Base-by-base conservation (phyloP, 2,888 invertebrate species). In the Bellardia pandia region DNA sequence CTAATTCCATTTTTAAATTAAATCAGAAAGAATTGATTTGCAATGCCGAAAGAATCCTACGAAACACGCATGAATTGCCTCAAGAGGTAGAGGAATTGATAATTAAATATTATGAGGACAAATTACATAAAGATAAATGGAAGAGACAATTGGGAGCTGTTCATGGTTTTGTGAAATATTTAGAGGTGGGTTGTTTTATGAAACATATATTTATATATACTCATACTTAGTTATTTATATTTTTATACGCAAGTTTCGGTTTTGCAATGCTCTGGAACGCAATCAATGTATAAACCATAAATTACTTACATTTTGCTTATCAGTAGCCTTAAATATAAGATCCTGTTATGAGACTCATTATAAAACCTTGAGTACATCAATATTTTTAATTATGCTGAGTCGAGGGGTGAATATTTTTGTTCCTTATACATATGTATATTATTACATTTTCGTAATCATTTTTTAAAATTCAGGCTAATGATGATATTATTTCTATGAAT, bases 61-160 rank as follows among this genome's bases (percentile, higher is more conserved):
- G 75, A n/a, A 81, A 76, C 14, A 83, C 37, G 40, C 3, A 7
- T 13, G 37, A 16, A 1, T 48, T 86, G 5, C 66, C 76, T 0
- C 40, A 45, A 3, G 82, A 86, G 40, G 51, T 90, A 3, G 90
- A 91, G n/a, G 69, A 80, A 0, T 62, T 74, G 14, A 86, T 93
- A 30, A 90, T 92, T 60, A 88, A 64, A n/a, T 91, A 91, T 74
- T 93, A 92, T 80, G 90, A 91, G 48, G 71, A 89, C 14, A 91
- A 90, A 77, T 87, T 93, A 62, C 89, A 89, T 8, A 91, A 90
- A 62, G 88, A 90, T 42, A 53, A 81, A 23, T 93, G 93, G 93
- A 93, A 92, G 85, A 90, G 90, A 0, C 90, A 93, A 69, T 84
- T 92, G 5, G 93, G 93, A 0, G 88, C 91, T 3, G 86, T 91